Conservation (phyloP, 2,797 vertebrate species). For the Sus cebifrons region DNA sequence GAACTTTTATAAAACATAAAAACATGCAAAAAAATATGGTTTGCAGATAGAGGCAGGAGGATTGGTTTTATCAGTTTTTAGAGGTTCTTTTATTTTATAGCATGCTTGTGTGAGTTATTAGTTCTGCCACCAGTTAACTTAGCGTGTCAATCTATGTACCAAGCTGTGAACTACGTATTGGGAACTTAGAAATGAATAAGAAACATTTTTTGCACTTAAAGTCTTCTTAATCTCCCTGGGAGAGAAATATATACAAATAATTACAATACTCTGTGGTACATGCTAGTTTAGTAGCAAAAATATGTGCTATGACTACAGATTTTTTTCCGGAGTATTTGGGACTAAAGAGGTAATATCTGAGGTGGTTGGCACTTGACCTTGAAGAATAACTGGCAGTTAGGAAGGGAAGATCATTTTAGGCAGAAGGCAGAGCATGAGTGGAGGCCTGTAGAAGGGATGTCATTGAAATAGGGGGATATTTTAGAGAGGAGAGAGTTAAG, state of each 20-base stretch:
- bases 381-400: background rate
- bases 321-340: constrained; percentile 43
- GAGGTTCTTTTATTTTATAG: constrained; percentile 53
- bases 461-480: background rate
- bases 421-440: background rate
- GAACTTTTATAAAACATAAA: constrained; percentile 48
- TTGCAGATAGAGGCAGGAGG: background rate
- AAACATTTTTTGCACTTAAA: constrained; percentile 62
- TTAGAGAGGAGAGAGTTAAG: background rate
- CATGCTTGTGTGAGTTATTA: background rate
- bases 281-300: constrained; percentile 39
- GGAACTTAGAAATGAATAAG: constrained; percentile 54
- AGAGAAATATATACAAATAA: constrained; percentile 49
- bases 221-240: constrained; percentile 19
- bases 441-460: background rate
- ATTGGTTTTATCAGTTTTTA: background rate
- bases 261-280: constrained; percentile 29
- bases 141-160: background rate
- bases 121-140: background rate
- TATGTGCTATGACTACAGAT: background rate
- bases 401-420: background rate
- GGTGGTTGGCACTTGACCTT: constrained; percentile 8
- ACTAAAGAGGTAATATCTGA: background rate
- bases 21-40: background rate
- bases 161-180: background rate